A percentile compares a stretch with the other conserved stretches of the same genome.
Conservation (phyloP, 2,113 vertebrate species). For the Rhinopomastus cyanomelas region DNA sequence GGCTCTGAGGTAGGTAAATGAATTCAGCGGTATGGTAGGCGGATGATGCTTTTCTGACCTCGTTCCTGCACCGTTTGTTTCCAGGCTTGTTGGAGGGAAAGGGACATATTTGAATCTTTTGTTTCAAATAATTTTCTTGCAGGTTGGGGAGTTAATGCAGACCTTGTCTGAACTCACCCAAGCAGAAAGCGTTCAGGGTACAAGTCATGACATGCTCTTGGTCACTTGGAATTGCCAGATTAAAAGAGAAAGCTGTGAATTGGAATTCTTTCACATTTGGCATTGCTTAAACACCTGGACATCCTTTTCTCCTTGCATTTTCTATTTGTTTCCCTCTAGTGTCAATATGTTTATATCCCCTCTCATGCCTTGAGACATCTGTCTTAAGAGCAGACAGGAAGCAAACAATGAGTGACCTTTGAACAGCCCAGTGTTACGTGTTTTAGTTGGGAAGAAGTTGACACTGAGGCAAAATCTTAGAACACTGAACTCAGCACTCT, state of each 20-base stretch:
- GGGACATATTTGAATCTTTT: conserved; percentile 82
- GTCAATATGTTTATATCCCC: not conserved
- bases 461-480: not conserved
- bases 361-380: conserved; percentile 2
- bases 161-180: conserved; percentile 81
- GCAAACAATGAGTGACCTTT: conserved; percentile 10
- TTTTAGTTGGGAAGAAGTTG: not conserved
- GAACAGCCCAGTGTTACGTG: not conserved
- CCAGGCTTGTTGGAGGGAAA: conserved; percentile 84
- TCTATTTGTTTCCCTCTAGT: no score
- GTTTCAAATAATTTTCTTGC: conserved; percentile 85
- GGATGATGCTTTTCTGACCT: conserved; percentile 81
- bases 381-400: not conserved
- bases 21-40: conserved; percentile 87
- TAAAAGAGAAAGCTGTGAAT: not conserved
- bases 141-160: conserved; percentile 86
- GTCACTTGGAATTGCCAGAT: conserved; percentile 20
- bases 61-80: conserved; percentile 89
- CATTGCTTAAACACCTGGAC: not conserved
- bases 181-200: conserved; percentile 71
- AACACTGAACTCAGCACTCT: not conserved
- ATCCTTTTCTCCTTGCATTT: not conserved
- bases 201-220: conserved; percentile 41
- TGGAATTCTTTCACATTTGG: not conserved
- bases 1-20: conserved; percentile 89